These are phyloP conservation scores for human DNA, from an alignment of 2,113 vertebrate species.

Conservation along the genomic window GRCh38 chr7:93229501-93230000, in stretches of 20 bases:
- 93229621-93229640: background rate
- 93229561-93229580: background rate
- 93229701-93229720: background rate
- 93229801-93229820: background rate
- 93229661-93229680: background rate
- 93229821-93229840: background rate
- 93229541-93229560: background rate
- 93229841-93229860: background rate
- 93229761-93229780: background rate
- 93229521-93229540: background rate
- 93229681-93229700: background rate
- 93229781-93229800: conserved; percentile 19
- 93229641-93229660: background rate
- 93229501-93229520: background rate
- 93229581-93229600: background rate
- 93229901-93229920: conserved; percentile 11
- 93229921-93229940: conserved; percentile 3
- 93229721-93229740: background rate
- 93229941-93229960: conserved; percentile 11
- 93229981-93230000: background rate
- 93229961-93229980: background rate
- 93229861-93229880: background rate
- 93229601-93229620: background rate
- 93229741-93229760: background rate
- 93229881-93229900: background rate